Conservation (phyloP, 2,113 vertebrate species). For the Brienomyrus longianalis region DNA sequence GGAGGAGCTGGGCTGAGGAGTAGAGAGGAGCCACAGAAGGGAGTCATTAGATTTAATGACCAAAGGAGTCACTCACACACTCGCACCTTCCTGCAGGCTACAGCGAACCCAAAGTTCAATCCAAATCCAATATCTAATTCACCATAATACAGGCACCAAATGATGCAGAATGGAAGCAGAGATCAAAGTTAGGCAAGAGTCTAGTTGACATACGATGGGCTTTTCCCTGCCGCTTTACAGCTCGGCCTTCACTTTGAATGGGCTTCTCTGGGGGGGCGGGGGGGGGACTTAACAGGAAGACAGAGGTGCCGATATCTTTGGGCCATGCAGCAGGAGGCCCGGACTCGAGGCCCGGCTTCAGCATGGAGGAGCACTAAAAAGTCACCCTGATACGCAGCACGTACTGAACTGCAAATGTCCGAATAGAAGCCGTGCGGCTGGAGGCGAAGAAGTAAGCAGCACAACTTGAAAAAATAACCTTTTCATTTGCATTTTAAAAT, state of each 20-base stretch:
- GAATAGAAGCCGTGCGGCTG: neutral
- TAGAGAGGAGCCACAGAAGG: conserved; percentile 43
- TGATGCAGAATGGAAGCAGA: neutral
- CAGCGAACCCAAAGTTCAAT: neutral
- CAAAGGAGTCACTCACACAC: neutral
- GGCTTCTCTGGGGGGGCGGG: neutral
- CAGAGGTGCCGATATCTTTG: no score
- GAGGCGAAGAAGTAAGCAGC: neutral
- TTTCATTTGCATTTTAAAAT: neutral
- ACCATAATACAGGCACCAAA: neutral
- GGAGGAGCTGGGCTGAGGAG: conserved; percentile 38
- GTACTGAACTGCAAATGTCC: neutral
- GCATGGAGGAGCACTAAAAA: neutral
- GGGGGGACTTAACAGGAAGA: neutral
- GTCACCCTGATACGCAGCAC: no score
- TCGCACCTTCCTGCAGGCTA: neutral
- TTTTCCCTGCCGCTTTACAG: neutral
- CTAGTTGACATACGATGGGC: neutral
- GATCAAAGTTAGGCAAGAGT: neutral
- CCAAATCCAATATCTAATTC: neutral
- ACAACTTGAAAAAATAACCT: neutral
- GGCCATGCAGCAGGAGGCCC: neutral
- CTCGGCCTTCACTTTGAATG: neutral
- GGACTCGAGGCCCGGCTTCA: neutral
- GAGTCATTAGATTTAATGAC: conserved; percentile 38